Conservation (phyloP, 2,888 invertebrate species). For the Leuctra nigra region DNA sequence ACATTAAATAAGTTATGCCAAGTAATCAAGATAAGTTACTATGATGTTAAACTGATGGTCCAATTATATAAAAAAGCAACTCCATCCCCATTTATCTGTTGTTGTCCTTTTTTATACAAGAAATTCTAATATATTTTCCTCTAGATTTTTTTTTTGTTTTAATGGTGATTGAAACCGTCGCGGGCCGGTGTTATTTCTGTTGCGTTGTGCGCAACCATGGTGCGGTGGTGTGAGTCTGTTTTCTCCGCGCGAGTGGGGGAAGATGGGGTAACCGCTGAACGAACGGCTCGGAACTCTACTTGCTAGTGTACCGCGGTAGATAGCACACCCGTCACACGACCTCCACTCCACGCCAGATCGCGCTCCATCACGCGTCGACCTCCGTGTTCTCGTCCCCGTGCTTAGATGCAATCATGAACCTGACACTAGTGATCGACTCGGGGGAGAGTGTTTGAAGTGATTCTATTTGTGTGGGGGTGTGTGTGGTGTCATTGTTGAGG, state of each 20-base stretch:
- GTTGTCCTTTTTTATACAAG: slow-evolving; percentile 2
- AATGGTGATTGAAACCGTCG: slow-evolving; percentile 45
- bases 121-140: slow-evolving; percentile 16
- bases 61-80: not conserved
- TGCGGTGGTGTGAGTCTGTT: slow-evolving; percentile 17
- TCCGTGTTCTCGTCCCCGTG: slow-evolving; percentile 30
- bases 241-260: slow-evolving; percentile 24
- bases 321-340: not conserved
- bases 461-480: not conserved
- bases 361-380: slow-evolving; percentile 36
- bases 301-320: slow-evolving; percentile 6
- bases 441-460: not conserved
- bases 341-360: not conserved
- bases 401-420: slow-evolving; percentile 19
- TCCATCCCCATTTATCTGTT: not conserved
- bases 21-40: no score
- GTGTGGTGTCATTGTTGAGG: not conserved
- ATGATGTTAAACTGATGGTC: no score
- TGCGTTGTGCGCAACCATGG: slow-evolving; percentile 37
- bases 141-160: slow-evolving; percentile 45
- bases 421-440: not conserved
- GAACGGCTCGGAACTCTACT: slow-evolving; percentile 1
- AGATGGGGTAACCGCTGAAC: not conserved
- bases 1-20: no score
- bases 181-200: slow-evolving; percentile 38